phyloP scores from a whole-genome alignment of 2,113 vertebrate species.

The Eubucco bourcierii region DNA sequence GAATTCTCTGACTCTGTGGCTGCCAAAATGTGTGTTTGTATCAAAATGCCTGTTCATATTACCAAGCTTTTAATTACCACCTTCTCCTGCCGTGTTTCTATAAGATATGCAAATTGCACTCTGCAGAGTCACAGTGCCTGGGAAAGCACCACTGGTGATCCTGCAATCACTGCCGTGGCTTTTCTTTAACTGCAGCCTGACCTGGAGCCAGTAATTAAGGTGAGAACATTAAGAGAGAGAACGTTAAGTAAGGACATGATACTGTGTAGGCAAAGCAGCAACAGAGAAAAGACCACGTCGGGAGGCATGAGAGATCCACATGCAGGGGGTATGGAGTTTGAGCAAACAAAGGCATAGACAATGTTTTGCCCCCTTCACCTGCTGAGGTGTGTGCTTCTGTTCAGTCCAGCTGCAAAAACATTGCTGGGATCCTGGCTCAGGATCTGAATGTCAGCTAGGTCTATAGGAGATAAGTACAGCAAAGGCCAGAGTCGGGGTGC shows the following conservation, averaged over 20 bases:
- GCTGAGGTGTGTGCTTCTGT: neutral
- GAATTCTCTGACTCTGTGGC: neutral
- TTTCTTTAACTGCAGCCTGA: neutral
- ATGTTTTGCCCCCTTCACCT: rapidly evolving
- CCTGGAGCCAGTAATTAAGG: neutral
- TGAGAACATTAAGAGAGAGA: neutral
- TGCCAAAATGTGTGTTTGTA: neutral
- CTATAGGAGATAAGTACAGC: neutral
- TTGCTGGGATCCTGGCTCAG: rapidly evolving
- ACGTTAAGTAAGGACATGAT: neutral
- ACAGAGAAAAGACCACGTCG: neutral
- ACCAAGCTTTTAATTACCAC: neutral
- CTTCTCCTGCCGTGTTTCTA: neutral
- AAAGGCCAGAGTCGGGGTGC: neutral
- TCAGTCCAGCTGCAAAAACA: rapidly evolving
- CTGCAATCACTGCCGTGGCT: neutral
- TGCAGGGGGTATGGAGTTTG: neutral
- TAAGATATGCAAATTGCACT: neutral
- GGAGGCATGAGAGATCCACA: rapidly evolving
- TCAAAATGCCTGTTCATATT: neutral
- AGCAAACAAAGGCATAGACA: neutral
- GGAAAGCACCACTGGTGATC: neutral
- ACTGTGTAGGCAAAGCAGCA: neutral
- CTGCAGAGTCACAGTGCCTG: neutral
- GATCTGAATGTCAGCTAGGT: rapidly evolving